A percentile compares a stretch with the other conserved stretches of the same genome.
These are phyloP conservation scores for Myotis brandtii DNA, from an alignment of 2,113 vertebrate genomes.

Conservation along the genomic window DNA sequence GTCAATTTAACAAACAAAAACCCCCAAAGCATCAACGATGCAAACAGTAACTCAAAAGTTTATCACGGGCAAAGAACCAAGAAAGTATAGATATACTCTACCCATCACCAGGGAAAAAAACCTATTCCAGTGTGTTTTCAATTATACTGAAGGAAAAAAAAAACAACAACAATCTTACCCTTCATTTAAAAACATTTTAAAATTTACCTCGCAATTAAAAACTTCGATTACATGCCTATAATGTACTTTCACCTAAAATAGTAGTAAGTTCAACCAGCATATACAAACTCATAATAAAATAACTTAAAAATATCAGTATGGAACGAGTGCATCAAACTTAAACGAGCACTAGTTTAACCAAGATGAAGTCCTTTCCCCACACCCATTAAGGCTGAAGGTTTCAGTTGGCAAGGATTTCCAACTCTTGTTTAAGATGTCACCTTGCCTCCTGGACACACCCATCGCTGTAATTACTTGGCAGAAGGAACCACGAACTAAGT, in stretches of 20 bases:
- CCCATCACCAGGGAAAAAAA: neutral
- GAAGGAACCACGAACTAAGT: constrained; percentile 46
- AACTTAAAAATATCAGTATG: neutral
- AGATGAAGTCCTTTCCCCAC: constrained; percentile 53
- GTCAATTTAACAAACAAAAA: neutral
- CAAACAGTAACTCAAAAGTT: constrained; percentile 9
- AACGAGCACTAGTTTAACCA: constrained; percentile 22
- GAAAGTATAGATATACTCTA: neutral
- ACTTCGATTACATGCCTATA: neutral
- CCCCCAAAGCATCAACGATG: neutral
- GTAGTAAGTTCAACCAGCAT: neutral
- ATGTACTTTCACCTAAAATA: neutral
- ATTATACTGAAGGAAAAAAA: neutral
- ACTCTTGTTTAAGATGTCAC: constrained; percentile 77
- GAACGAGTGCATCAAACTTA: neutral
- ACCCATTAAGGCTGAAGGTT: constrained; percentile 69
- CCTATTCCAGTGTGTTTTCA: neutral
- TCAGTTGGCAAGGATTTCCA: constrained; percentile 70
- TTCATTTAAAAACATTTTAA: neutral
- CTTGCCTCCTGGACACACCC: constrained; percentile 86
- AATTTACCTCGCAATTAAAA: neutral
- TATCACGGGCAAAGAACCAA: neutral
- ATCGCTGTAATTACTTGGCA: constrained; percentile 73
- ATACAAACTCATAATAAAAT: neutral
- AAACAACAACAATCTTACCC: neutral